Evolutionary conservation across 2,113 vertebrate genomes (phyloP).

Genomic region (Gadus chalcogrammus): DNA sequence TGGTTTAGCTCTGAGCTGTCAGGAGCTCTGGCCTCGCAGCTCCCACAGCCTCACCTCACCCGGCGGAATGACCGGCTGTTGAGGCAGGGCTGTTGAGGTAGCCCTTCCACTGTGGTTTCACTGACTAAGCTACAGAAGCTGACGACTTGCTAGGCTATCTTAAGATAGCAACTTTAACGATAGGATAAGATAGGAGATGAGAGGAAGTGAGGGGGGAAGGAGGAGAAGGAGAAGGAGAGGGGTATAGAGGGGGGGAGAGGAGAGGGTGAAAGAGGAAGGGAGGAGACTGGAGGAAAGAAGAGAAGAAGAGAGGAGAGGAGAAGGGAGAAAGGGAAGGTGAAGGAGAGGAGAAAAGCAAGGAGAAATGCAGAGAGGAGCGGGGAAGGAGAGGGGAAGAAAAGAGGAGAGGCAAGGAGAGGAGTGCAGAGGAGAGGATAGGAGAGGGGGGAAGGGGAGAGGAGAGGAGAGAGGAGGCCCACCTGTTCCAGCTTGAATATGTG

Average conservation of each 20-base stretch:
- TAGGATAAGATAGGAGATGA: neutral
- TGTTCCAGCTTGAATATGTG: conserved; percentile 97
- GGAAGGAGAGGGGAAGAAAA: neutral
- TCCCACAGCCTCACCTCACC: too few relatives aligned
- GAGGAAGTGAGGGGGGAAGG: neutral
- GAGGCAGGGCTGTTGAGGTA: too few relatives aligned
- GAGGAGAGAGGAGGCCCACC: conserved; percentile 56
- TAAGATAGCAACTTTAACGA: too few relatives aligned
- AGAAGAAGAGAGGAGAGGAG: neutral
- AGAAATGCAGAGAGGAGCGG: neutral
- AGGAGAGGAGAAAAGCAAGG: too few relatives aligned
- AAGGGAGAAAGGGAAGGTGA: neutral
- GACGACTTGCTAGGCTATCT: too few relatives aligned
- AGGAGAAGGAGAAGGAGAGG: too few relatives aligned
- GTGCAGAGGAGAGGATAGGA: neutral
- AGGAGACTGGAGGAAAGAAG: neutral
- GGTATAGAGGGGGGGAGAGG: neutral
- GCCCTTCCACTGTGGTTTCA: too few relatives aligned
- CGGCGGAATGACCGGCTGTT: too few relatives aligned
- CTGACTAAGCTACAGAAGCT: too few relatives aligned
- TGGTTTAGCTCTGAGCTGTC: too few relatives aligned
- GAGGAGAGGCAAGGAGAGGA: neutral
- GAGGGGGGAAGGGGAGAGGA: neutral
- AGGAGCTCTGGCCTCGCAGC: too few relatives aligned
- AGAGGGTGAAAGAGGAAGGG: too few relatives aligned